Conservation (phyloP, 2,797 vertebrate genomes). For the Takifugu ocellatus region DNA sequence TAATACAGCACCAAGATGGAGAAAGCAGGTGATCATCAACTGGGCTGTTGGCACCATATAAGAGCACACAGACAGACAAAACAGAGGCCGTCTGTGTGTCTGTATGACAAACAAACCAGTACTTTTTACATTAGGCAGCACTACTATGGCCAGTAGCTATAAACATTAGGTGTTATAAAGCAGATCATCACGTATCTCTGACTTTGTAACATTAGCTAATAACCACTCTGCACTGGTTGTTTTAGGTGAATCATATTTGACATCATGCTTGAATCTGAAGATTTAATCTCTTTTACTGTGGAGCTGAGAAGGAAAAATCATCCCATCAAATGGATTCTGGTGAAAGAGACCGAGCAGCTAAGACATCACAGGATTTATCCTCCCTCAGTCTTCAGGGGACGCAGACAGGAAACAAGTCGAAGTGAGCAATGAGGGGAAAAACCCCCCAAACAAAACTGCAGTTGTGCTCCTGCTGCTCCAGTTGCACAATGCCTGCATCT, state of each 20-base stretch:
- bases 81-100: conserved; percentile 21
- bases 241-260: conserved; percentile 29
- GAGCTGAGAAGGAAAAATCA: too few relatives aligned
- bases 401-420: too few relatives aligned
- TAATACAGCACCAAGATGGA: conserved; percentile 45
- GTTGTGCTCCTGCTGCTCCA: too few relatives aligned
- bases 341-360: too few relatives aligned
- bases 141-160: not conserved
- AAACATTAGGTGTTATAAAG: conserved; percentile 1
- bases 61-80: conserved; percentile 11
- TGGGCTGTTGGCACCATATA: conserved; percentile 26
- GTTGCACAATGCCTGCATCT: too few relatives aligned
- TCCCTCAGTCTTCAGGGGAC: too few relatives aligned
- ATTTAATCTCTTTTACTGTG: too few relatives aligned
- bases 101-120: conserved; percentile 17
- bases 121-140: conserved; percentile 6
- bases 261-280: too few relatives aligned
- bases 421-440: too few relatives aligned
- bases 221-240: conserved; percentile 6
- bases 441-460: too few relatives aligned
- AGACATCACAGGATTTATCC: too few relatives aligned
- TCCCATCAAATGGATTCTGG: too few relatives aligned
- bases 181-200: conserved; percentile 20
- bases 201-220: conserved; percentile 12
- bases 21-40: conserved; percentile 39